Conservation (phyloP, 2,113 vertebrate genomes). For the Ploceus nigricollis region DNA sequence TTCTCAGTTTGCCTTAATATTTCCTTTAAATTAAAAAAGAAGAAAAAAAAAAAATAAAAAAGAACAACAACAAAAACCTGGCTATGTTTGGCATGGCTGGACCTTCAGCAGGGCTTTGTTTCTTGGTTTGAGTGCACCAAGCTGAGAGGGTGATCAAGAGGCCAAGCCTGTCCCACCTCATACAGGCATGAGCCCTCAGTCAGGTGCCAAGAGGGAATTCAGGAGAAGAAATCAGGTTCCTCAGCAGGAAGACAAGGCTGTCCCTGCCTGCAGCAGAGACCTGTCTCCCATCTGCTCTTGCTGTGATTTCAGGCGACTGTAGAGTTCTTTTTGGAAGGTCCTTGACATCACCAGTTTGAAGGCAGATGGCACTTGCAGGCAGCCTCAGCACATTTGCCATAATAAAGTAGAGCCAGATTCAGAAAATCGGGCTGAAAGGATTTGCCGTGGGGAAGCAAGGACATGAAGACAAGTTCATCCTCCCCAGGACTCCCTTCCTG, state of each 20-base stretch:
- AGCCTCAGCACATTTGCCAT: not conserved
- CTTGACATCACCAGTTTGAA: not conserved
- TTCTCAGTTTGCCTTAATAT: not conserved
- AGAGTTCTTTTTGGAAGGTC: slow-evolving; percentile 21
- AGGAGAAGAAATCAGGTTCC: not conserved
- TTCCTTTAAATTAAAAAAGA: not conserved
- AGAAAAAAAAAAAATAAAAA: not conserved
- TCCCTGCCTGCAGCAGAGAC: not conserved
- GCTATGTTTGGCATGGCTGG: not conserved
- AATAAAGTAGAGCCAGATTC: not conserved
- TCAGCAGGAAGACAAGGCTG: not conserved
- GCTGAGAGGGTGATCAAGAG: not conserved
- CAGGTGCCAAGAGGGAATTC: not conserved
- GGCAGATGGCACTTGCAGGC: slow-evolving; percentile 17
- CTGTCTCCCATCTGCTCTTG: slow-evolving; percentile 16
- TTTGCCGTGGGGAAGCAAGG: not conserved
- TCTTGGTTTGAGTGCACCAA: not conserved
- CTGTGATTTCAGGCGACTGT: not conserved
- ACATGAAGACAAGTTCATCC: not conserved
- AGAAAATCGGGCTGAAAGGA: not conserved
- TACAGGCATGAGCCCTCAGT: not conserved
- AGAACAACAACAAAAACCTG: not conserved
- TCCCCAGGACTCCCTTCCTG: not conserved
- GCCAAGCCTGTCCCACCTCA: not conserved
- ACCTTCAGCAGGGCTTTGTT: not conserved